These are phyloP conservation scores for Recurvirostra avosetta DNA, from an alignment of 2,113 vertebrate genomes.

Conservation along the genomic window DNA sequence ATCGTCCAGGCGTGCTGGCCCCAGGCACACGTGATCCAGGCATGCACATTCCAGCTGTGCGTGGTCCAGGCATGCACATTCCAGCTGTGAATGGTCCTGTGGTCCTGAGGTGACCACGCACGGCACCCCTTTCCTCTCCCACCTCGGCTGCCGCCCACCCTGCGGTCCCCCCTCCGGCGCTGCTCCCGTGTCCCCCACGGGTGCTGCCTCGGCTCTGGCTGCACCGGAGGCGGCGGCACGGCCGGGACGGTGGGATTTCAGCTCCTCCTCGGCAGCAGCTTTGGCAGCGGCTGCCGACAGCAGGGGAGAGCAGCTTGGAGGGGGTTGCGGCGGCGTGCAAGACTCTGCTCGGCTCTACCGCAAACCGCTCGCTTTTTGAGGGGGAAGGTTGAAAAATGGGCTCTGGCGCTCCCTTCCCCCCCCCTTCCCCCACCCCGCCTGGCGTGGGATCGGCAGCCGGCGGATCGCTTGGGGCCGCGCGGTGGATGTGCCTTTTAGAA, in stretches of 20 bases:
- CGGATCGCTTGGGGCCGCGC: neutral
- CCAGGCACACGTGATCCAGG: neutral
- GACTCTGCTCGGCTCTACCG: neutral
- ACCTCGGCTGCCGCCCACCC: neutral
- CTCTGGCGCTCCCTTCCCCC: neutral
- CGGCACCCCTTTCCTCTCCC: neutral
- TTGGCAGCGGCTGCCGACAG: neutral
- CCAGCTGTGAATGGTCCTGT: neutral
- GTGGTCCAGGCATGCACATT: fast-evolving
- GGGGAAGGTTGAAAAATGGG: neutral
- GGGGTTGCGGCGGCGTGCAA: neutral
- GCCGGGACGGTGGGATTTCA: neutral
- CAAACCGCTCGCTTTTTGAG: neutral
- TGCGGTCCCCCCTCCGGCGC: neutral
- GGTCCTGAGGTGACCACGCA: too few species aligned
- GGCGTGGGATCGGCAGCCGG: neutral
- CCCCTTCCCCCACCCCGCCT: fast-evolving
- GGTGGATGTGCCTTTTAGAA: neutral
- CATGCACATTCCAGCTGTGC: neutral
- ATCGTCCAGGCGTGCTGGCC: too few species aligned
- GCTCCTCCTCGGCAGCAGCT: neutral
- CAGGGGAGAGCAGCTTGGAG: neutral
- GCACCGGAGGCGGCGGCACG: neutral
- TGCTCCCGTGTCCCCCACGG: neutral
- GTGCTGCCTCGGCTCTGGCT: neutral